Conservation (phyloP, 1,140 invertebrate genomes). For the Aphelinus certus region DNA sequence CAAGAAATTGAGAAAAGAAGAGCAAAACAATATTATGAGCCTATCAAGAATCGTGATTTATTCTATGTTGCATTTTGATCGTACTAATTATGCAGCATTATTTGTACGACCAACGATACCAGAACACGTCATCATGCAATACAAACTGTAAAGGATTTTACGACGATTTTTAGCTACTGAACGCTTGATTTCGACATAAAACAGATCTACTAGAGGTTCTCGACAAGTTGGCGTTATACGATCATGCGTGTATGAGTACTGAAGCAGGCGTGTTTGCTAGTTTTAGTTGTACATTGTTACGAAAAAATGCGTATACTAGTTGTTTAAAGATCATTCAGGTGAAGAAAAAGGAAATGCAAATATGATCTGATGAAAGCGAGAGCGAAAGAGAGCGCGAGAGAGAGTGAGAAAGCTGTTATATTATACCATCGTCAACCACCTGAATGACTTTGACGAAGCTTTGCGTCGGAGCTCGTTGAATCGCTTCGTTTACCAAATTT, state of each 20-base stretch:
- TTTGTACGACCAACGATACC: slow-evolving; percentile 24
- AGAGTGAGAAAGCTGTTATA: slow-evolving; percentile 22
- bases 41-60: slow-evolving; percentile 37
- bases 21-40: slow-evolving; percentile 31
- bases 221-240: slow-evolving; percentile 38
- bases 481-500: slow-evolving; percentile 41
- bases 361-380: slow-evolving; percentile 38
- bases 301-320: slow-evolving; percentile 43
- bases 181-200: slow-evolving; percentile 36
- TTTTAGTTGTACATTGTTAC: slow-evolving; percentile 51
- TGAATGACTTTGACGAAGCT: slow-evolving; percentile 35
- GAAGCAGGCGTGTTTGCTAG: slow-evolving; percentile 43
- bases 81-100: slow-evolving; percentile 15
- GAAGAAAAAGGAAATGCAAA: slow-evolving; percentile 18
- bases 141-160: slow-evolving; percentile 38
- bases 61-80: slow-evolving; percentile 42
- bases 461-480: slow-evolving; percentile 34
- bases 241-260: slow-evolving; percentile 40
- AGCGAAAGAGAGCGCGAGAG: slow-evolving; percentile 31
- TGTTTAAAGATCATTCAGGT: slow-evolving; percentile 42
- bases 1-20: slow-evolving; percentile 30
- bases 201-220: slow-evolving; percentile 35
- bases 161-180: slow-evolving; percentile 38
- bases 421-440: slow-evolving; percentile 24
- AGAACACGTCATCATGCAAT: slow-evolving; percentile 45